Base-by-base conservation (phyloP, 2,888 invertebrate genomes). In the Chymomyza amoena region DNA sequence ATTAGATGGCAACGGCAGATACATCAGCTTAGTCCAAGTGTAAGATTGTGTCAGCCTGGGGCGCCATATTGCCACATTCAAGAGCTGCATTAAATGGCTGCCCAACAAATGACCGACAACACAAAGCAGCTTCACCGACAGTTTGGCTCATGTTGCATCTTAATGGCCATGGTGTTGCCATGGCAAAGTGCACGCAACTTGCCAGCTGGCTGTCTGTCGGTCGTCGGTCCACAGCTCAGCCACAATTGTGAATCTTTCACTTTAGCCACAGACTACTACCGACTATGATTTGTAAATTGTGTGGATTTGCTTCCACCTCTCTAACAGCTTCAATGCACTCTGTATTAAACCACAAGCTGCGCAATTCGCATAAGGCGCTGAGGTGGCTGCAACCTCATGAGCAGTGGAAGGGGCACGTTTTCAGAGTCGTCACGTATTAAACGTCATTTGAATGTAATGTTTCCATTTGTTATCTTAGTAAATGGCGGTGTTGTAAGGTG, bases 341-440 rank as follows among this genome's bases (percentile, higher is more conserved):
- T 45, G 39, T 45, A 45, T 70, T 68, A 52, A 32, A 57, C 57
- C 57, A 10, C 57, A 57, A 57, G 28, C 57, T 57, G 57, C 57
- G 57, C 57, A 57, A 57, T 57, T 57, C 20, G 25, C 20, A 57
- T 57, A 25, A 57, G n/a, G 16, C 39, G 13, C 13, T 45, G 39
- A 13, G 39, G 39, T 45, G 4, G 39, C 39, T 59, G 62, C 73
- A 36, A 73, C 73, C 68, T 62, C 15, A 18, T 36, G 16, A 13
- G 13, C 20, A 56, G 62, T 59, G 56, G 52, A 50, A 25, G 28
- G 51, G 63, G 61, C 52, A 66, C 61, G 57, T 57, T 64, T 76
- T 76, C 78, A 76, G 87, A 72, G 75, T 74, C 79, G 83, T 87
- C 87, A 82, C 82, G 87, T 79, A 59, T 45, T 63, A 51, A 66